Base-by-base conservation (phyloP, 2,888 invertebrate genomes). In the Coleophora deauratella region DNA sequence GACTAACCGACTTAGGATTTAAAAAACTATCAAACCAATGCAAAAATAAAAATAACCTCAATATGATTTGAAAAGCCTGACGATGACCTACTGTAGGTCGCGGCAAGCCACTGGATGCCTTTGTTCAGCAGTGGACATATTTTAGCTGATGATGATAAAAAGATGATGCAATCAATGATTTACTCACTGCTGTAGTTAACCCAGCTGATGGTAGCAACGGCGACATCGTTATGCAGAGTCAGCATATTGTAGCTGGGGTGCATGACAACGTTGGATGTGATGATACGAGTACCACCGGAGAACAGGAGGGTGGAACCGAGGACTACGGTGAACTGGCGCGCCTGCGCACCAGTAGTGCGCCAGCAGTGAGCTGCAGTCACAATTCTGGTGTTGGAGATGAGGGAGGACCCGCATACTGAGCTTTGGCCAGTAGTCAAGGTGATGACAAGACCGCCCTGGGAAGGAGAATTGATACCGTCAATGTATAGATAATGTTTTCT, bases 281-380 rank as follows among this genome's bases (percentile, higher is more conserved):
- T 34, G 1, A 47, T 41, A 1, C 67, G 52, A 1, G 39, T 40
- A 1, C 67, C 67, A 2, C 60, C 61, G 0, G 43, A 38, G 50
- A 60, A 62, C 34, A 61, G 38, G 8, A 30, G 41, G 2, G 40
- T 31, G 2, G 55, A 49, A 2, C 55, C 59, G 0, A 59, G 44
- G 1, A 61, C 54, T 4, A 54, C 47, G 2, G 37, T 0, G 1
- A 54, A 21, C 21, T 21, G 21, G 21, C 21, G 21, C 21, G 21
- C 21, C 21, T 21, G 21, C 3, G 21, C 3, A 21, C 21, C 21
- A 6, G 3, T 6, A 3, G 21, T 21, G 43, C 51, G 45, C 61
- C 61, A 63, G 49, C 64, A 63, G 33, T 61, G 55, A 2, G 52
- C 64, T 0, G 62, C 52, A 0, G 63, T 59, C 30, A 64, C 35